Evolutionary conservation across 2,797 vertebrate species (phyloP).

Genomic region (Harpagifer antarcticus): DNA sequence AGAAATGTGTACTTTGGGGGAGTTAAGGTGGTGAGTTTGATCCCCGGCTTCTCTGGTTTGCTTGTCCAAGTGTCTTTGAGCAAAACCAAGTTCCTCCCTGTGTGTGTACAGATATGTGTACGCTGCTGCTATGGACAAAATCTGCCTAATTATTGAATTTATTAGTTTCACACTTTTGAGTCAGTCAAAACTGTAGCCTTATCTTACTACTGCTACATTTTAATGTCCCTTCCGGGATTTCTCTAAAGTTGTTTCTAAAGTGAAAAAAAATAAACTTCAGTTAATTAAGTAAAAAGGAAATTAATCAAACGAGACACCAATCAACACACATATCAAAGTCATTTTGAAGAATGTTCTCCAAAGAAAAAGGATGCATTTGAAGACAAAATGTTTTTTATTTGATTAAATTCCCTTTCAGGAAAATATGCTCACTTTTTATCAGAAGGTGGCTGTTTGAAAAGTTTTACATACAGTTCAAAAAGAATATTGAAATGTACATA

Average conservation of each 20-base stretch:
- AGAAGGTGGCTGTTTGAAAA: not conserved
- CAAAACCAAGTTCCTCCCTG: not conserved
- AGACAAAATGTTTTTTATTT: slow-evolving; percentile 7
- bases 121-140: not conserved
- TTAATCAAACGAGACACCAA: slow-evolving; percentile 2
- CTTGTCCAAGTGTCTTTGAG: no score
- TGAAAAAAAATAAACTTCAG: not conserved
- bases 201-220: not conserved
- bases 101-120: not conserved
- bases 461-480: not conserved
- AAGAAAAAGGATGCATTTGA: not conserved
- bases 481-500: not conserved
- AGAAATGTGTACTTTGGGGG: no score
- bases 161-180: slow-evolving; percentile 4
- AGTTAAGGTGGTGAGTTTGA: no score
- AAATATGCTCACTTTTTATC: slow-evolving; percentile 9
- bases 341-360: slow-evolving; percentile 22
- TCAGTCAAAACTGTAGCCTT: not conserved
- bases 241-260: not conserved
- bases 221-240: not conserved
- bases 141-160: not conserved
- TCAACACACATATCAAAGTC: slow-evolving; percentile 6
- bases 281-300: slow-evolving; percentile 1
- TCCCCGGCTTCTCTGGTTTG: no score
- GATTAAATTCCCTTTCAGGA: not conserved